A percentile compares a stretch with the other conserved stretches of the same genome.
phyloP scores from a whole-genome alignment of 2,888 invertebrate species.

The Bhutanitis thaidina region DNA sequence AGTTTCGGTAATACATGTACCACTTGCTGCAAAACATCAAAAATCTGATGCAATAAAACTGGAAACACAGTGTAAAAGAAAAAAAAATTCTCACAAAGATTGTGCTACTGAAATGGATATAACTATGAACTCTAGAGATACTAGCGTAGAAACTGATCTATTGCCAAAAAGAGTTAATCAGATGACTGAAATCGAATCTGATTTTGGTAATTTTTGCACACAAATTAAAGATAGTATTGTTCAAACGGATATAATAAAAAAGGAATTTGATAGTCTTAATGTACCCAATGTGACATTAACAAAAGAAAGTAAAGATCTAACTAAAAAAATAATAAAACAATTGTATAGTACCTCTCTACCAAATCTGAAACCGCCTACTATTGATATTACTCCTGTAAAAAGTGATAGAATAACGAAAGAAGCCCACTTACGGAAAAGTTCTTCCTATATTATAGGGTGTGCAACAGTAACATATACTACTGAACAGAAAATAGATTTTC shows the following conservation, averaged over 20 bases:
- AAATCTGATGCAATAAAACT: conserved; percentile 20
- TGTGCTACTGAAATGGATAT: conserved; percentile 33
- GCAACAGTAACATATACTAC: conserved; percentile 67
- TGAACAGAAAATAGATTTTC: conserved; percentile 62
- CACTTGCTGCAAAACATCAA: conserved; percentile 40
- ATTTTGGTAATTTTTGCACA: conserved; percentile 33
- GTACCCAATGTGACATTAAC: conserved; percentile 67
- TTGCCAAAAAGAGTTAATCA: conserved; percentile 34
- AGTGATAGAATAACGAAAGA: conserved; percentile 35
- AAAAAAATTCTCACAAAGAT: conserved; percentile 28
- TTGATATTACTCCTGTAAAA: conserved; percentile 35
- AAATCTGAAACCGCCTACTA: conserved; percentile 41
- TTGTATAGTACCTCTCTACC: conserved; percentile 44
- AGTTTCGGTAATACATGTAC: conserved; percentile 47
- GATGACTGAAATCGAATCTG: conserved; percentile 41
- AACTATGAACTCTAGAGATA: conserved; percentile 34
- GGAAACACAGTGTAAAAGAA: neutral
- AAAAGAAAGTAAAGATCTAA: conserved; percentile 47
- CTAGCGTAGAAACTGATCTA: conserved; percentile 40
- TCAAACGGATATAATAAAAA: conserved; percentile 38
- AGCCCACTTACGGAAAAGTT: conserved; percentile 37
- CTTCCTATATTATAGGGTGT: conserved; percentile 57
- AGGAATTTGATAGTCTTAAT: conserved; percentile 57
- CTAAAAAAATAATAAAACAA: conserved; percentile 41
- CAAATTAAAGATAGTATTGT: conserved; percentile 32